phyloP scores from a whole-genome alignment of 2,113 vertebrate species.

The Tachysurus fulvidraco region DNA sequence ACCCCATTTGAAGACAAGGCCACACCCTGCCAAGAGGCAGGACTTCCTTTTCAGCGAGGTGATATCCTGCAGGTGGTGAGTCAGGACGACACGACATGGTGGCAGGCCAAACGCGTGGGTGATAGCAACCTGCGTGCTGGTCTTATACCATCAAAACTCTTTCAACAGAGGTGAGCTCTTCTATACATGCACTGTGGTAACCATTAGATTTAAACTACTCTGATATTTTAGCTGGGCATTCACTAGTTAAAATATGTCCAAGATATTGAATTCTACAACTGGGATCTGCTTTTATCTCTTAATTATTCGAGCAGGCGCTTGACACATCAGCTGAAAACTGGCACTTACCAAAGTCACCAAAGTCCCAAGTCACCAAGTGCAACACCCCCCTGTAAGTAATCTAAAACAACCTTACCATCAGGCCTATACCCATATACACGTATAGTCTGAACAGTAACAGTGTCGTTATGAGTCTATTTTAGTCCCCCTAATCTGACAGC shows the following conservation, averaged over 20 bases:
- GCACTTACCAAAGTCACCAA: conserved; percentile 76
- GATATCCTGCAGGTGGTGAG: conserved; percentile 93
- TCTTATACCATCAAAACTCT: conserved; percentile 89
- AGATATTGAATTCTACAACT: not conserved
- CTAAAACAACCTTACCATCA: not conserved
- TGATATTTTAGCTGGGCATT: not conserved
- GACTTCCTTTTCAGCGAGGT: conserved; percentile 83
- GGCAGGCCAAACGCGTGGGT: conserved; percentile 92
- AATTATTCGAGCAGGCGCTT: conserved; percentile 74
- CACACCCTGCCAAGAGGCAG: conserved; percentile 93
- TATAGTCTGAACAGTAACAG: not conserved
- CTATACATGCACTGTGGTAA: not conserved
- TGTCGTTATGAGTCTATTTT: not conserved
- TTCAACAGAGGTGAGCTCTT: conserved; percentile 85
- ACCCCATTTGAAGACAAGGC: conserved; percentile 89
- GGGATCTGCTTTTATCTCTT: not conserved
- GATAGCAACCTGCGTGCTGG: conserved; percentile 90
- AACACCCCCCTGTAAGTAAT: conserved; percentile 77
- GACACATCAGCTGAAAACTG: conserved; percentile 80
- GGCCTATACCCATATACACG: not conserved
- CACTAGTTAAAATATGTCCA: not conserved
- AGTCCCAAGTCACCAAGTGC: conserved; percentile 72
- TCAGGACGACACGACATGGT: conserved; percentile 91
- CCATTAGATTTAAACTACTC: not conserved
- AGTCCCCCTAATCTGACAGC: conserved; percentile 33